phyloP scores from a whole-genome alignment of 2,888 invertebrate species.

The Lycaena phlaeas region DNA sequence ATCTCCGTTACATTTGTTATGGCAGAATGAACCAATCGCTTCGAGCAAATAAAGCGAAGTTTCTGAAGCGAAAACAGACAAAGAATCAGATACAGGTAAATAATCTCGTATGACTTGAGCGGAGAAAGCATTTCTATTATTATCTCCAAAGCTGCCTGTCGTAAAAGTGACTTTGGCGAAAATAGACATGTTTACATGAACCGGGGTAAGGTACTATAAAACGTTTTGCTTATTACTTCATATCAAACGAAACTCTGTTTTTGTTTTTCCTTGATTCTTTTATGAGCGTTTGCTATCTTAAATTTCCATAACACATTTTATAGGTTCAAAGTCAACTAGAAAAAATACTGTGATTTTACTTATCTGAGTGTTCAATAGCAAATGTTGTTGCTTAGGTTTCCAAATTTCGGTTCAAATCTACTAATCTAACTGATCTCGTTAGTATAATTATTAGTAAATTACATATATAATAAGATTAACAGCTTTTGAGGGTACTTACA shows the following conservation, averaged over 20 bases:
- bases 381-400: too few relatives aligned
- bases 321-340: too few relatives aligned
- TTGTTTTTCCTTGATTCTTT: neutral
- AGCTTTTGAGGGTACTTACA: too few relatives aligned
- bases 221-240: constrained; percentile 7
- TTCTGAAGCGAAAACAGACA: constrained; percentile 66
- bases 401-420: too few relatives aligned
- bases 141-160: constrained; percentile 37
- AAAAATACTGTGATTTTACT: too few relatives aligned
- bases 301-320: too few relatives aligned
- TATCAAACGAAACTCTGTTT: neutral
- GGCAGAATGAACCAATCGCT: constrained; percentile 59
- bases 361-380: too few relatives aligned
- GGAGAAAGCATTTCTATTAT: constrained; percentile 45
- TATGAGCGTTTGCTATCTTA: too few relatives aligned
- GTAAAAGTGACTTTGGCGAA: constrained; percentile 30
- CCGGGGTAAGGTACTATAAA: constrained; percentile 18
- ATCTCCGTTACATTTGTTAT: constrained; percentile 59
- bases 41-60: constrained; percentile 57
- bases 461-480: too few relatives aligned
- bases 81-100: constrained; percentile 66
- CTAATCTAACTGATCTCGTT: too few relatives aligned
- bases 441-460: too few relatives aligned
- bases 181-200: constrained; percentile 33
- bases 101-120: constrained; percentile 50